These are phyloP conservation scores for Pelodiscus sinensis DNA, from an alignment of 2,113 vertebrate species.

Conservation along the genomic window DNA sequence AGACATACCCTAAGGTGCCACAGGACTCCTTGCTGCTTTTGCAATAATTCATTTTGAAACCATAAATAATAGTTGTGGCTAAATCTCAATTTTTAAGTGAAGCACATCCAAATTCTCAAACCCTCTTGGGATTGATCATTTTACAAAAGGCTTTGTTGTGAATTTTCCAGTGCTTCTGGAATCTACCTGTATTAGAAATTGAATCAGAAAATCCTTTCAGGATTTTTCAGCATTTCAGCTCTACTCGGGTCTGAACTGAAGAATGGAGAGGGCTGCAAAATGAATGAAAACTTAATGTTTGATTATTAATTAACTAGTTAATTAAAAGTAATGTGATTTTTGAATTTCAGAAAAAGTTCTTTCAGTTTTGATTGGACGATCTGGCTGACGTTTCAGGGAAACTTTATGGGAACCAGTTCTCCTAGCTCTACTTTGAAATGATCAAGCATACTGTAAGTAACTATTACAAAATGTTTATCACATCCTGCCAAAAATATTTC, in stretches of 20 bases:
- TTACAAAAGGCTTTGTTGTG: neutral
- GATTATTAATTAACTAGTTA: neutral
- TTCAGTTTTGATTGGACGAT: neutral
- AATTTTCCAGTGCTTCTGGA: neutral
- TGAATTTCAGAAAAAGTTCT: neutral
- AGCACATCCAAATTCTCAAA: neutral
- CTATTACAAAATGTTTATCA: neutral
- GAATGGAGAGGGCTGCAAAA: neutral
- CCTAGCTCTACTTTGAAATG: neutral
- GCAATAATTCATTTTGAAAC: neutral
- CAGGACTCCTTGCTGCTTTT: too few relatives aligned
- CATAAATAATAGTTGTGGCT: neutral
- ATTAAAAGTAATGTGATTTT: neutral
- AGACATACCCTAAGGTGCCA: too few relatives aligned
- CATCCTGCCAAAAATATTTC: neutral
- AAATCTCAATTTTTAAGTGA: neutral
- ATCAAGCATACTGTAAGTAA: neutral
- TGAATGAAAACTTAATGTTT: neutral
- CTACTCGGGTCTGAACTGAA: neutral
- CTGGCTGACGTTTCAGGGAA: neutral
- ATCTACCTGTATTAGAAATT: neutral
- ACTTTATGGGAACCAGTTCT: neutral
- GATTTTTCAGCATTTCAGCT: neutral
- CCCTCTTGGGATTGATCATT: neutral
- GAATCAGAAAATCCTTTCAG: accelerated